A percentile compares a stretch with the other conserved stretches of the same genome.
phyloP scores from a whole-genome alignment of 2,888 invertebrate species.

The Lasioglossum marginatum region DNA sequence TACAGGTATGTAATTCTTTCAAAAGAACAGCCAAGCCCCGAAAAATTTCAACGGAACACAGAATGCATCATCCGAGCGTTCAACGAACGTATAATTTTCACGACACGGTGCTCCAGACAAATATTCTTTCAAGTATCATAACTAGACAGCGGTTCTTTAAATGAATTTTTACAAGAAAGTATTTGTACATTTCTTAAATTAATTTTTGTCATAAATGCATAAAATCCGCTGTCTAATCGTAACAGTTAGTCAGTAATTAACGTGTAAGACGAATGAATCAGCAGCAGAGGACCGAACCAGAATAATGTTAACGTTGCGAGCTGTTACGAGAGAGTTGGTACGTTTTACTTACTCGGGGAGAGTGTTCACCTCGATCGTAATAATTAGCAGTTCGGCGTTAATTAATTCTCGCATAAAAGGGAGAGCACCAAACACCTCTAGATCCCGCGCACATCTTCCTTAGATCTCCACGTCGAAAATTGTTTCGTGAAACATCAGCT shows the following conservation, averaged over 20 bases:
- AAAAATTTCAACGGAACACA: neutral
- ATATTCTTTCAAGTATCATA: neutral
- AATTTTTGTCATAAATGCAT: too few relatives aligned
- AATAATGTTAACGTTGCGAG: neutral
- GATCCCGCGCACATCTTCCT: constrained; percentile 18
- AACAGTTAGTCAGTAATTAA: constrained; percentile 4
- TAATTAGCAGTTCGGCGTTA: neutral
- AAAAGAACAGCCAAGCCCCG: too few relatives aligned
- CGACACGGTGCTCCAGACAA: neutral
- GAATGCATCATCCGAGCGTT: neutral
- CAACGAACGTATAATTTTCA: neutral
- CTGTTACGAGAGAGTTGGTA: neutral
- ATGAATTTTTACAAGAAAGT: too few relatives aligned
- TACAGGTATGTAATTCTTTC: neutral
- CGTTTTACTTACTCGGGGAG: constrained; percentile 30
- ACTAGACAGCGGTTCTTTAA: too few relatives aligned
- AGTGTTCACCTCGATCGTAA: neutral
- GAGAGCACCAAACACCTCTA: constrained; percentile 1
- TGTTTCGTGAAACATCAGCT: constrained; percentile 7
- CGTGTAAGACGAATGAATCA: constrained; percentile 12
- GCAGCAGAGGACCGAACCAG: neutral
- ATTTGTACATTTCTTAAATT: too few relatives aligned
- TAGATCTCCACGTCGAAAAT: constrained; percentile 23
- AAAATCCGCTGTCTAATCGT: neutral
- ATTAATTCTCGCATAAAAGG: neutral